Percentiles rank a stretch among this genome's conserved stretches.
Evolutionary conservation across 2,888 invertebrate species (phyloP).

Genomic region (Trypoxylon attenuatum): DNA sequence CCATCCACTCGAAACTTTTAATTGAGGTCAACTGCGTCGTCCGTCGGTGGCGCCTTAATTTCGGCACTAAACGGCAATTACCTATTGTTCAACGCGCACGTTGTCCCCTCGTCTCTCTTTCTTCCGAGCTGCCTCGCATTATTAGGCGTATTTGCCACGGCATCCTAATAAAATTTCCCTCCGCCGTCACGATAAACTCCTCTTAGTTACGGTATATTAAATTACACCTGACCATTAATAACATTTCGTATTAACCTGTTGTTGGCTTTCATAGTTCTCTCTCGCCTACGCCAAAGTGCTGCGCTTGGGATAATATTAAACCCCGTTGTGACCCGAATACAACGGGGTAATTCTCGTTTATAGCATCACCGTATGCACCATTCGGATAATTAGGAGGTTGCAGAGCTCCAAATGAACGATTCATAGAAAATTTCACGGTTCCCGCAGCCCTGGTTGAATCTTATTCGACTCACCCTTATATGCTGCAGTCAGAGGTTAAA

Average conservation of each 20-base stretch:
- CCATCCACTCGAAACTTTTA: conserved; percentile 37
- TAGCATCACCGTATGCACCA: background rate
- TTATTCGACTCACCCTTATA: background rate
- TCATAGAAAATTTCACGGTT: background rate
- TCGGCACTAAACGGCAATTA: conserved; percentile 48
- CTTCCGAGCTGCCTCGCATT: background rate
- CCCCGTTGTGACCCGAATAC: background rate
- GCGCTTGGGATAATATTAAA: background rate
- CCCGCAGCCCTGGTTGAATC: background rate
- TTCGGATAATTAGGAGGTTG: background rate
- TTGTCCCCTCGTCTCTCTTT: conserved; percentile 26
- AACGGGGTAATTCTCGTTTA: background rate
- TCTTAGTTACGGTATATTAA: conserved; percentile 23
- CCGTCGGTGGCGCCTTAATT: conserved; percentile 39
- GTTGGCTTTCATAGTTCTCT: background rate
- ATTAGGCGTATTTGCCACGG: background rate
- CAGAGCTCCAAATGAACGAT: background rate
- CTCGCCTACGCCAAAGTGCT: background rate
- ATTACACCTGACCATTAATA: conserved; percentile 19
- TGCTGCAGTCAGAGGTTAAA: background rate
- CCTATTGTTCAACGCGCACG: conserved; percentile 35
- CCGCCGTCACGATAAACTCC: conserved; percentile 18
- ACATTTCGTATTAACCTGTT: conserved; percentile 15
- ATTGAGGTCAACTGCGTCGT: conserved; percentile 47
- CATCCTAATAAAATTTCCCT: conserved; percentile 24